These are phyloP conservation scores for Mus spretus DNA, from an alignment of 2,797 vertebrate genomes.

Conservation along the genomic window DNA sequence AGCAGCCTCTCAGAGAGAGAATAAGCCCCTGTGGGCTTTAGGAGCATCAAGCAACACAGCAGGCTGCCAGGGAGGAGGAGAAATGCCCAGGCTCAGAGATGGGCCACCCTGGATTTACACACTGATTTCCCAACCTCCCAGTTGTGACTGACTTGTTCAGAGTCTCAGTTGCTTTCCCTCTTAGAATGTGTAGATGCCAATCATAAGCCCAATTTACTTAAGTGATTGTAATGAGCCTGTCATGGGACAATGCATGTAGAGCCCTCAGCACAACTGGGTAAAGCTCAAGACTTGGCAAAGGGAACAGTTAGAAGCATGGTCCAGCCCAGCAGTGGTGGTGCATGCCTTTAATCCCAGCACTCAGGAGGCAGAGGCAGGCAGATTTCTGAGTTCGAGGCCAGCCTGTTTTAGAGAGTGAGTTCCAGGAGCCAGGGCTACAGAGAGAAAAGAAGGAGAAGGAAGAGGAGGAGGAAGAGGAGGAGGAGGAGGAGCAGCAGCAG, in stretches of 20 bases:
- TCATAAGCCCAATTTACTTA: not conserved
- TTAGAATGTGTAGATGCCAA: not conserved
- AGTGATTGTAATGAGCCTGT: not conserved
- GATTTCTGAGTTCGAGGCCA: no score
- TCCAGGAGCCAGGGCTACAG: no score
- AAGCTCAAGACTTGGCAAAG: not conserved
- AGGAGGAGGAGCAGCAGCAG: no score
- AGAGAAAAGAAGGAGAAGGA: no score
- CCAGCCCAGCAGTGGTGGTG: no score
- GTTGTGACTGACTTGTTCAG: not conserved
- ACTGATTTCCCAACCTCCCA: not conserved
- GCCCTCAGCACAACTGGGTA: not conserved
- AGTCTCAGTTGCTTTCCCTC: not conserved
- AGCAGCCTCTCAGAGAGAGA: not conserved
- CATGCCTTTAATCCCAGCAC: no score
- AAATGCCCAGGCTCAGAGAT: not conserved
- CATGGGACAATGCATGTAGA: accelerated
- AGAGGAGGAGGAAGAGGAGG: no score
- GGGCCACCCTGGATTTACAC: not conserved
- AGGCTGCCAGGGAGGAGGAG: not conserved
- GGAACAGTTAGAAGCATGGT: not conserved
- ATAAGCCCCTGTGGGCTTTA: not conserved
- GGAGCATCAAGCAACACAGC: not conserved
- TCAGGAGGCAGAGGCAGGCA: no score
- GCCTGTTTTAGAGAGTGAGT: no score